Conservation (phyloP, 2,888 invertebrate species). For the Miltochrista miniata region DNA sequence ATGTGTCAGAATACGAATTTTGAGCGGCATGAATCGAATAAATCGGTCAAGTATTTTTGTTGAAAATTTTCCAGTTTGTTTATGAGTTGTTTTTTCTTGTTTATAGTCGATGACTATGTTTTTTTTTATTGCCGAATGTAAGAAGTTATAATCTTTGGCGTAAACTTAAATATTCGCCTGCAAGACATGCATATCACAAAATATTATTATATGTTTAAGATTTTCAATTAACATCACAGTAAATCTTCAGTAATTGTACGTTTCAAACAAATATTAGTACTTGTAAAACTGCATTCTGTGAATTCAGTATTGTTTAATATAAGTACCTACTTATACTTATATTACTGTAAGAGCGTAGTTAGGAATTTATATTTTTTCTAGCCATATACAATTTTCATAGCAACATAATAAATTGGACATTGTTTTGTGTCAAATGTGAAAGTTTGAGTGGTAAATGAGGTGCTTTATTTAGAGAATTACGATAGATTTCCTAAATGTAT, state of each 20-base stretch:
- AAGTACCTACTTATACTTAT: slow-evolving; percentile 6
- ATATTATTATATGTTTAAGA: not conserved
- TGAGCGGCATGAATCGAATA: slow-evolving; percentile 31
- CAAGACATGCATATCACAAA: no score
- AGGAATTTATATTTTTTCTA: slow-evolving; percentile 6
- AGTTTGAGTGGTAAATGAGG: slow-evolving; percentile 11
- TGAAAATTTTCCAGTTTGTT: slow-evolving; percentile 3
- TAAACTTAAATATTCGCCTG: no score
- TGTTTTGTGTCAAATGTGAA: slow-evolving; percentile 3
- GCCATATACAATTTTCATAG: not conserved
- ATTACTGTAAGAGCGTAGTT: slow-evolving; percentile 19
- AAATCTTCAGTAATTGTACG: not conserved
- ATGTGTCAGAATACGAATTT: slow-evolving; percentile 92
- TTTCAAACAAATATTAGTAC: not conserved
- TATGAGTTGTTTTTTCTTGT: slow-evolving; percentile 2
- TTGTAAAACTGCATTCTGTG: slow-evolving; percentile 39
- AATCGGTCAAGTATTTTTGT: slow-evolving; percentile 7
- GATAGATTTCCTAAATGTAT: slow-evolving; percentile 8
- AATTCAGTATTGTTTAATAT: slow-evolving; percentile 43
- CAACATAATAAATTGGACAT: not conserved
- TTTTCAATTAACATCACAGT: not conserved
- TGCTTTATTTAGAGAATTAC: slow-evolving; percentile 12
- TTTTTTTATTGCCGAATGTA: not conserved
- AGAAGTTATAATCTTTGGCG: not conserved
- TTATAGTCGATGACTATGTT: not conserved